Conservation (phyloP, 2,113 vertebrate genomes). For the Vulpes ferrilata region DNA sequence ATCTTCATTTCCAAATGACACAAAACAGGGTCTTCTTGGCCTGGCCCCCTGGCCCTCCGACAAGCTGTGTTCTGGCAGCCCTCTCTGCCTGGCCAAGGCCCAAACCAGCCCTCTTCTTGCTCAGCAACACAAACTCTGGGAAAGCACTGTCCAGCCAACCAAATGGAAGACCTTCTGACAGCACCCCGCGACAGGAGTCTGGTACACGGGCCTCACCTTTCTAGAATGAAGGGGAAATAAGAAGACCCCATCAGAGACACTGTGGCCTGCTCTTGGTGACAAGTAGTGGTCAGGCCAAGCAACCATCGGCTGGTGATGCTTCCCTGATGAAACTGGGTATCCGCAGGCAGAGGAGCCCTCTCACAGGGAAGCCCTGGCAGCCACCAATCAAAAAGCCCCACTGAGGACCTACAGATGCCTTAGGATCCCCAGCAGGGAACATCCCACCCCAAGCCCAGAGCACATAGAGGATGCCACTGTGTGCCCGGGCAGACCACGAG, state of each 20-base stretch:
- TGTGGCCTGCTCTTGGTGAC: neutral
- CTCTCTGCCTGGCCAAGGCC: neutral
- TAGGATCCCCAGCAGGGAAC: neutral
- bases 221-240: neutral
- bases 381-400: neutral
- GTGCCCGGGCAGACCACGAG: accelerated
- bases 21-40: neutral
- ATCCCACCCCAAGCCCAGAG: accelerated
- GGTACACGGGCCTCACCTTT: neutral
- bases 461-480: neutral
- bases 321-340: neutral
- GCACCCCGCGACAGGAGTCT: too few species aligned
- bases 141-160: neutral
- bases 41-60: neutral
- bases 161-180: accelerated
- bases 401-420: neutral
- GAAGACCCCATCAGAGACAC: neutral
- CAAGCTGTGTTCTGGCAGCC: accelerated
- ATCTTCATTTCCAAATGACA: neutral
- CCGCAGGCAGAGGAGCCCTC: accelerated
- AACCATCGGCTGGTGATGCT: accelerated
- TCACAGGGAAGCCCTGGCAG: neutral
- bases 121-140: constrained; percentile 23
- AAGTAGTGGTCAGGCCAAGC: accelerated
- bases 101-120: neutral